phyloP scores from a whole-genome alignment of 1,140 invertebrate genomes.

The Drepana arcuata region DNA sequence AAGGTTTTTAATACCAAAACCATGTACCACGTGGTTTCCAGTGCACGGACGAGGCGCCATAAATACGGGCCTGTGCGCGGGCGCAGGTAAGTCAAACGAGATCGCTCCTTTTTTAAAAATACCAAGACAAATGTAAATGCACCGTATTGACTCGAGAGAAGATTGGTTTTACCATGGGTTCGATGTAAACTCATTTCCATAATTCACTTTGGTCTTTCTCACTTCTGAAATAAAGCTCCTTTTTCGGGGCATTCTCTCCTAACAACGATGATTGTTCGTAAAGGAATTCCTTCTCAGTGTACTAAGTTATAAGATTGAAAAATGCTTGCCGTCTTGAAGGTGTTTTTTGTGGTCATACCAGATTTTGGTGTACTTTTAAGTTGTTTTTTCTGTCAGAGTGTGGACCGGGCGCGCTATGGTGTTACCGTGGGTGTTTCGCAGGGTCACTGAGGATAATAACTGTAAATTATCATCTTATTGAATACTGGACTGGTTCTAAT shows the following conservation, averaged over 20 bases:
- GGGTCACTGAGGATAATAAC: slow-evolving; percentile 68
- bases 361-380: slow-evolving; percentile 54
- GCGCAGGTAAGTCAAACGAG: slow-evolving; percentile 68
- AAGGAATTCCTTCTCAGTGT: too few relatives aligned
- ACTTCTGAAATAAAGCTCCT: slow-evolving; percentile 67
- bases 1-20: slow-evolving; percentile 53
- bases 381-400: slow-evolving; percentile 53
- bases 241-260: slow-evolving; percentile 38
- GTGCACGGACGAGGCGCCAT: slow-evolving; percentile 50
- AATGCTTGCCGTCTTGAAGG: not conserved
- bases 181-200: slow-evolving; percentile 36
- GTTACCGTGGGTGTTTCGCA: slow-evolving; percentile 67
- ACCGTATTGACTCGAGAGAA: slow-evolving; percentile 16
- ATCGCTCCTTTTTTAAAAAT: slow-evolving; percentile 63
- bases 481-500: slow-evolving; percentile 58
- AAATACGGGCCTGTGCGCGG: slow-evolving; percentile 62
- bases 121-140: slow-evolving; percentile 16
- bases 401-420: slow-evolving; percentile 38
- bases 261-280: too few relatives aligned
- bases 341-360: slow-evolving; percentile 64
- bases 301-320: too few relatives aligned
- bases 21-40: slow-evolving; percentile 44
- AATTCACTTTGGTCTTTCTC: slow-evolving; percentile 67
- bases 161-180: slow-evolving; percentile 18
- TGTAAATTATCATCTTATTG: slow-evolving; percentile 70